Base-by-base conservation (phyloP, 1,140 invertebrate genomes). In the Cyrtorhinus lividipennis region DNA sequence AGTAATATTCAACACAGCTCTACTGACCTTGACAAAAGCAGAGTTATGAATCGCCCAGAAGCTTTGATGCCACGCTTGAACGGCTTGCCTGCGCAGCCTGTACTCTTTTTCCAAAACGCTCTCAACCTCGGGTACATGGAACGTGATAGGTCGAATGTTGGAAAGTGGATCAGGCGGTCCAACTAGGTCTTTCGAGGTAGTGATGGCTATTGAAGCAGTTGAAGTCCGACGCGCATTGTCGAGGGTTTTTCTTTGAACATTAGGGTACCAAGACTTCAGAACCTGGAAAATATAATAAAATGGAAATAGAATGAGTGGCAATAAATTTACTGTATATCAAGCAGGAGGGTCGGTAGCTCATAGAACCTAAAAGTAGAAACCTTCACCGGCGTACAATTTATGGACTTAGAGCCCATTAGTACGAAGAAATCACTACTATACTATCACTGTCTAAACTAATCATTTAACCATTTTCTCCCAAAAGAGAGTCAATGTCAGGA, bases 21-120 rank as follows among this genome's bases (percentile, higher is more conserved):
- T n/a, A n/a, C n/a, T n/a, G n/a, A 84, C 82, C 69, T 78, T 68
- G 61, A 76, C 77, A 71, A 88, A 89, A 58, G 76, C 80, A 53
- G 76, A 76, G 72, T 92, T 92, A 68, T 91, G 88, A 63, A 78
- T 75, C 8, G 73, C 75, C 89, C 89, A 92, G 74, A 91, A 91
- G 60, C 80, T 73, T 68, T 90, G 81, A 73, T 91, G 90, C 88
- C 87, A 92, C 64, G 79, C 72, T 67, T 89, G 86, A 0, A 85
- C 82, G 62, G 81, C 79, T 66, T 80, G 75, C 69, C 84, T 79
- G 56, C 80, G 71, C 61, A 81, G 67, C 66, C 88, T 75, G 69
- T 85, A 83, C 67, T 74, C 71, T 67, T 75, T 80, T 70, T 90
- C 84, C 45, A 84, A 62, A 1, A 67, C 46, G 0, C 84, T 82